Percentiles rank a stretch among this genome's conserved stretches.
Conservation (phyloP, 2,888 invertebrate species). For the Drepanosiphum platanoidis region DNA sequence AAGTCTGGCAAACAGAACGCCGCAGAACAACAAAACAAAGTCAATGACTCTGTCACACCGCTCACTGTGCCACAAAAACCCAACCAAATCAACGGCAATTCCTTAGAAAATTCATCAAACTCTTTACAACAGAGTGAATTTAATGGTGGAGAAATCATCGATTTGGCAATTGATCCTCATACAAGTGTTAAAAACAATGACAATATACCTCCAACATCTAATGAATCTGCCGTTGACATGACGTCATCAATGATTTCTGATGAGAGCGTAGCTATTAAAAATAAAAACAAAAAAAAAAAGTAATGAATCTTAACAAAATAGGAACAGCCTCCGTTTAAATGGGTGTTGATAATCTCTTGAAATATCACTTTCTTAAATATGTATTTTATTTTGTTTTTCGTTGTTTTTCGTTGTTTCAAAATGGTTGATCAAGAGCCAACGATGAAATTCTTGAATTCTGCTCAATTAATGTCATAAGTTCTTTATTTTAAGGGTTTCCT, state of each 20-base stretch:
- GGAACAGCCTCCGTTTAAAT: not conserved
- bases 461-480: not conserved
- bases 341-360: not conserved
- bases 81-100: not conserved
- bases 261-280: not conserved
- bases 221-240: not conserved
- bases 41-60: not conserved
- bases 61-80: no score
- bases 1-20: not conserved
- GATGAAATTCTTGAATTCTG: not conserved
- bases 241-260: not conserved
- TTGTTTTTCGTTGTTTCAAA: no score
- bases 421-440: not conserved
- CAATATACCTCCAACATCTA: not conserved
- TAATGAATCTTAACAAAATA: not conserved
- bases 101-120: not conserved
- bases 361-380: not conserved
- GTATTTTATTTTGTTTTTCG: not conserved
- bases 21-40: constrained; percentile 1
- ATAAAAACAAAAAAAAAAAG: no score
- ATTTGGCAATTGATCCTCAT: not conserved
- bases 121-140: not conserved
- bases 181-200: not conserved
- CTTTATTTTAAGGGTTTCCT: not conserved
- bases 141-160: not conserved